Base-by-base conservation (phyloP, 2,888 invertebrate species). In the Osedax frankpressi region DNA sequence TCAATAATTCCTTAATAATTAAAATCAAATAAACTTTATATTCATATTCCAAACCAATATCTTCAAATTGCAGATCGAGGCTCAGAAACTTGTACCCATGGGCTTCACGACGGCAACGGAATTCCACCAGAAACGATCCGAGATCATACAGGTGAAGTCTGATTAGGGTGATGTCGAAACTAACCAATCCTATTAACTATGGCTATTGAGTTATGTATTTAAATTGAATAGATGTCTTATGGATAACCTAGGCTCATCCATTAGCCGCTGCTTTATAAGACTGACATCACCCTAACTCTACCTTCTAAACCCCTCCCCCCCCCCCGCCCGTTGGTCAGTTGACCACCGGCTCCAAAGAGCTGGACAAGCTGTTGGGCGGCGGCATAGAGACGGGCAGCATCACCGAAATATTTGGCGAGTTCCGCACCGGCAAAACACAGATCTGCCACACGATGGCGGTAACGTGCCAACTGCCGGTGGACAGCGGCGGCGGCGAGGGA, bases 311-410 rank as follows among this genome's bases (percentile, higher is more conserved):
- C n/a, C n/a, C n/a, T n/a, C 44, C 44, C 44, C 11, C 44, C 44
- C 44, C 44, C 44, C 19, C 19, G 44, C 44, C 44, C 44, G 11
- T 19, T 11, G 6, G 11, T 11, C 44, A 44, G 44, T 11, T 69
- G 28, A 59, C 59, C 30, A 63, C 65, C 1, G 97, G 97, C 0
- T 94, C 95, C 0, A 92, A 91, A 78, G 95, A 95, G 82, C 85
- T 96, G 59, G 96, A 97, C 83, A 90, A 93, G 81, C 86, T 96
- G 29, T 86, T 96, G 1, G 93, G 93, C 30, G 95, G 97, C 65
- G 98, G 97, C 2, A 90, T 98, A 78, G 97, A 98, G 85, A 98
- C 97, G 0, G 97, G 97, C 0, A 94, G 95, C 0, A 95, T 98
- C 62, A 98, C 97, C 0, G 97, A 98, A 86, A 89, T 98, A 80